Conservation (phyloP, 2,888 invertebrate species). For the Cerceris rybyensis region DNA sequence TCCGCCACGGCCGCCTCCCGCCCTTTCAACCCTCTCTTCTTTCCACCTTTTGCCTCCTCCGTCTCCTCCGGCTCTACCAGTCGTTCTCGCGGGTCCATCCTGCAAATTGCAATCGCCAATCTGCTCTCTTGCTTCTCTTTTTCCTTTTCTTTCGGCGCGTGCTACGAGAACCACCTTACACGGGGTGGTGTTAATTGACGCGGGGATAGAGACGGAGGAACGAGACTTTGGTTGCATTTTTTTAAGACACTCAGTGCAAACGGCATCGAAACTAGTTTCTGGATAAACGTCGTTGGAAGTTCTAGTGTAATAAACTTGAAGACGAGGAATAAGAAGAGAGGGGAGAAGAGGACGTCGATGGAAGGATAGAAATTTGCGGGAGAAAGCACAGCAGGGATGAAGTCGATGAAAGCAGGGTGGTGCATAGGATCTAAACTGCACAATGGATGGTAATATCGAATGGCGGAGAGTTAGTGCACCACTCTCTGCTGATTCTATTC, state of each 20-base stretch:
- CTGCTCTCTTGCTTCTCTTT: conserved; percentile 43
- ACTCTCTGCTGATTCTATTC: conserved; percentile 66
- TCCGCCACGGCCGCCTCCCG: conserved; percentile 49
- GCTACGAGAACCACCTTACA: conserved; percentile 8
- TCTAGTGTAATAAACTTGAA: conserved; percentile 27
- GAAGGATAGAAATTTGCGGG: background rate
- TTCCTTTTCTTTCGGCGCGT: conserved; percentile 9
- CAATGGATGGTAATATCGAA: conserved; percentile 78
- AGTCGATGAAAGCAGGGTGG: conserved; percentile 44
- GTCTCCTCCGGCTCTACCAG: conserved; percentile 27
- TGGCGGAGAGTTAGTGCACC: conserved; percentile 67
- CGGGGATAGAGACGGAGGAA: background rate
- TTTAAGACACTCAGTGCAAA: no score
- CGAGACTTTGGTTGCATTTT: no score
- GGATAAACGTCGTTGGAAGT: no score
- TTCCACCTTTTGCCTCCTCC: conserved; percentile 25
- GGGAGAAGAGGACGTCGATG: background rate
- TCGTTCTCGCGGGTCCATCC: conserved; percentile 64
- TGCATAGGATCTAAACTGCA: conserved; percentile 73
- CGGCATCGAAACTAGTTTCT: no score
- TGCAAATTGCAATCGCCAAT: conserved; percentile 75
- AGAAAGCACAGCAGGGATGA: conserved; percentile 16
- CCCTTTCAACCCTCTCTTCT: conserved; percentile 26
- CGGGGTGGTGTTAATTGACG: conserved; percentile 44
- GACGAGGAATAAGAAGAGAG: background rate